Base-by-base conservation (phyloP, 2,797 vertebrate species). In the Sparus aurata region DNA sequence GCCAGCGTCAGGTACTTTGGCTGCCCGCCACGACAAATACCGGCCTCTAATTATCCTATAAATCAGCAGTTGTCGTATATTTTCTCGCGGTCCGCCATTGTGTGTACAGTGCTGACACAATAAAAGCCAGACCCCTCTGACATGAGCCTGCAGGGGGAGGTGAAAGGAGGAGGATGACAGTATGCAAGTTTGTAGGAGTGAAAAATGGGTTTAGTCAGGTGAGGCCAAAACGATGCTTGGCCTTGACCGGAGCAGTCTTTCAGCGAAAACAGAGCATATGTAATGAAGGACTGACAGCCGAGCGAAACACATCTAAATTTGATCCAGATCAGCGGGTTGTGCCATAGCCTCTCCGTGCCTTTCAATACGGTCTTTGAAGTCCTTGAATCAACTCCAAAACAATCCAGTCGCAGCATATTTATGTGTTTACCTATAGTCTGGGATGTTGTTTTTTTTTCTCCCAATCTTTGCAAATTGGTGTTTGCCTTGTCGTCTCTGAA, bases 11-110 rank as follows among this genome's bases (percentile, higher is more conserved):
- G 91, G 89, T 89, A 85, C 87, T 88, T 84, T 94, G 94, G 93
- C 91, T 43, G 67, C 18, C 64, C 6, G 87, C 94, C 94, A 90
- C 83, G 79, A 79, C 85, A 94, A 94, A 94, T 88, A 89, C 84
- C 50, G 46, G 58, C 61, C 79, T 76, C 84, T 93, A 94, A 94
- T 94, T 94, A 93, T 92, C 84, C 90, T 90, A 93, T 95, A 94
- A 95, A 94, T 95, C 94, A 95, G 88, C 62, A 82, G 77, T 88
- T 89, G 87, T 89, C 85, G 58, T 85, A 72, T 91, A 92, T 90
- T 92, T 92, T 91, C 79, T 65, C 61, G 76, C 69, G 73, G 87
- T 77, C 82, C 80, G 79, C 86, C 79, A 77, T 83, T 80, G 84
- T 89, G 86, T 88, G 77, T 88, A 73, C 72, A 76, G 83, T 64